Conservation (phyloP, 2,888 invertebrate genomes). For the Oscheius sp. region DNA sequence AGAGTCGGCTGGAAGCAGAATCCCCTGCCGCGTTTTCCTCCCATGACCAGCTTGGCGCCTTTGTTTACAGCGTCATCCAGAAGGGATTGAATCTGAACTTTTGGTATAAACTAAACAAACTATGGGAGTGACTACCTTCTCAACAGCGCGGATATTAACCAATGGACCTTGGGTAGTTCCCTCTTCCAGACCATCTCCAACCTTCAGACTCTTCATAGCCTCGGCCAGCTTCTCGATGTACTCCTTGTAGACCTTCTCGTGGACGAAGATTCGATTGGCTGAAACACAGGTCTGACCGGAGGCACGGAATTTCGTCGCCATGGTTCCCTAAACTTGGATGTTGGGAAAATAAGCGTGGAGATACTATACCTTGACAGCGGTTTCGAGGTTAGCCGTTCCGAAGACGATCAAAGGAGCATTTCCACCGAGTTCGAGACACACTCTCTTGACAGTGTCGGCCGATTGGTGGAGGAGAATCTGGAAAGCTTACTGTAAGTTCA, state of each 20-base stretch:
- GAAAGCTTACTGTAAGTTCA: not conserved
- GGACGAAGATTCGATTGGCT: constrained; percentile 89
- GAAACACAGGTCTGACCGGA: constrained; percentile 95
- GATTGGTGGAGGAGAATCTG: constrained; percentile 83
- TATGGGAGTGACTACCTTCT: constrained; percentile 78
- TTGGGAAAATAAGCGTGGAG: not conserved
- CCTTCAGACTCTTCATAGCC: constrained; percentile 77
- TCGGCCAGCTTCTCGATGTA: constrained; percentile 83
- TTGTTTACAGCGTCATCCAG: constrained; percentile 88
- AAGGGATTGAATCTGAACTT: constrained; percentile 79
- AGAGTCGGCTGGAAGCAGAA: constrained; percentile 79
- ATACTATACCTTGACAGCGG: constrained; percentile 80
- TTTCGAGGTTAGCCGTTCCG: constrained; percentile 86
- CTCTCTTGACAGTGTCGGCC: constrained; percentile 86
- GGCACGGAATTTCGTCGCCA: constrained; percentile 92
- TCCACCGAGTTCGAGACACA: constrained; percentile 94
- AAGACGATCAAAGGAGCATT: constrained; percentile 99
- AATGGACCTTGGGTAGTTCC: constrained; percentile 89
- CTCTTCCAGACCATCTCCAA: constrained; percentile 83
- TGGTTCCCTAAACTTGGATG: constrained; percentile 79
- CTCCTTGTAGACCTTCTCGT: constrained; percentile 81
- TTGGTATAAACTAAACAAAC: not conserved
- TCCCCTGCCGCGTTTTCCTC: constrained; percentile 61
- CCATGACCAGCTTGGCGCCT: constrained; percentile 80
- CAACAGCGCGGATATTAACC: constrained; percentile 86